Evolutionary conservation across 1,140 invertebrate genomes (phyloP).

Genomic region (Leptinotarsa undecemlineata): DNA sequence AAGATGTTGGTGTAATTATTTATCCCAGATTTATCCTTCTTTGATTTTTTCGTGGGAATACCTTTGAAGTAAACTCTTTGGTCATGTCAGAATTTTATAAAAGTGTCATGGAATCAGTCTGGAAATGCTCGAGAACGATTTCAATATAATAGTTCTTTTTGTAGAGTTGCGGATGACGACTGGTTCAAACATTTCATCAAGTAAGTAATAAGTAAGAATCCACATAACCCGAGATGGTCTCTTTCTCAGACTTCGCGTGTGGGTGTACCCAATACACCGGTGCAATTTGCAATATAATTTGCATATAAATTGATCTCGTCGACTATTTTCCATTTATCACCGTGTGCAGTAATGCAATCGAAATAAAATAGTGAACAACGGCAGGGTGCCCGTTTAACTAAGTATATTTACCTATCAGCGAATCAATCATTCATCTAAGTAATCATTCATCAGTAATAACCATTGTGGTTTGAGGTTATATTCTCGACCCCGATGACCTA

Average conservation of each 20-base stretch:
- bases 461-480: constrained; percentile 3
- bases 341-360: not conserved
- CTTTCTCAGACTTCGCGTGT: not conserved
- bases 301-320: not conserved
- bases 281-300: not conserved
- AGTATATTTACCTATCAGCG: not conserved
- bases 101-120: too few species aligned
- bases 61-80: too few species aligned
- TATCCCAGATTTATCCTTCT: too few species aligned
- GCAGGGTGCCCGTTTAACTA: not conserved
- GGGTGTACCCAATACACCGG: constrained; percentile 4
- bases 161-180: too few species aligned
- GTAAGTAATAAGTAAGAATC: too few species aligned
- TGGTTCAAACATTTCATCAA: too few species aligned
- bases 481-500: constrained; percentile 9
- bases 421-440: not conserved
- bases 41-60: too few species aligned
- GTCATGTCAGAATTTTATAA: too few species aligned
- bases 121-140: too few species aligned
- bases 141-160: too few species aligned
- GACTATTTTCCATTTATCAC: not conserved
- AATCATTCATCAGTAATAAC: not conserved
- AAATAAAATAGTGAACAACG: not conserved
- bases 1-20: too few species aligned
- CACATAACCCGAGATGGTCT: not conserved